These are phyloP conservation scores for Gisinianus flammeolus DNA, from an alignment of 2,888 invertebrate genomes.

Conservation along the genomic window DNA sequence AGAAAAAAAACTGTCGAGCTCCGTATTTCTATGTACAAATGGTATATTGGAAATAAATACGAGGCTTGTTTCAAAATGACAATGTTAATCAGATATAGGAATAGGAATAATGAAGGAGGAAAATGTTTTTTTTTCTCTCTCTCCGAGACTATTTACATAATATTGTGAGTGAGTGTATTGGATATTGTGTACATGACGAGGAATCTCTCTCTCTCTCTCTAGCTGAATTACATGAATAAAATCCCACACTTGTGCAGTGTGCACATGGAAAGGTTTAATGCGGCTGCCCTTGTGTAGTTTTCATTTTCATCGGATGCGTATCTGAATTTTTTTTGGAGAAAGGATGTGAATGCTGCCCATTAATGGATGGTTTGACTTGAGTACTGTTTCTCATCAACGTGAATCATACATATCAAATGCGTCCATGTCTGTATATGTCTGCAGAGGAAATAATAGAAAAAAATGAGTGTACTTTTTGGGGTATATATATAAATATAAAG, in stretches of 20 bases:
- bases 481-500: neutral
- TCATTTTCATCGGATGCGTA: conserved; percentile 12
- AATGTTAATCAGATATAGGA: conserved; percentile 28
- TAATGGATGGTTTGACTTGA: conserved; percentile 29
- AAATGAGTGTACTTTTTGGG: neutral
- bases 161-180: too few species aligned
- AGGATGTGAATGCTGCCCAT: conserved; percentile 15
- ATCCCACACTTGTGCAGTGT: neutral
- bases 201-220: neutral
- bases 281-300: neutral
- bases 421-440: neutral
- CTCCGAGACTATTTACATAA: too few species aligned
- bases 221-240: neutral
- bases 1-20: too few species aligned
- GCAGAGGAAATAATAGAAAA: neutral
- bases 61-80: conserved; percentile 31
- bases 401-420: neutral
- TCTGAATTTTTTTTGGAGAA: neutral
- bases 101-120: neutral
- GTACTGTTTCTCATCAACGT: conserved; percentile 21
- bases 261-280: too few species aligned
- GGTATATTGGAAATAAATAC: too few species aligned
- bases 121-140: neutral
- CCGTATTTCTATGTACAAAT: too few species aligned
- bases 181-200: too few species aligned